A percentile compares a stretch with the other conserved stretches of the same genome.
Evolutionary conservation across 1,140 invertebrate species (phyloP).

Genomic region (Trigoniulus corallinus): DNA sequence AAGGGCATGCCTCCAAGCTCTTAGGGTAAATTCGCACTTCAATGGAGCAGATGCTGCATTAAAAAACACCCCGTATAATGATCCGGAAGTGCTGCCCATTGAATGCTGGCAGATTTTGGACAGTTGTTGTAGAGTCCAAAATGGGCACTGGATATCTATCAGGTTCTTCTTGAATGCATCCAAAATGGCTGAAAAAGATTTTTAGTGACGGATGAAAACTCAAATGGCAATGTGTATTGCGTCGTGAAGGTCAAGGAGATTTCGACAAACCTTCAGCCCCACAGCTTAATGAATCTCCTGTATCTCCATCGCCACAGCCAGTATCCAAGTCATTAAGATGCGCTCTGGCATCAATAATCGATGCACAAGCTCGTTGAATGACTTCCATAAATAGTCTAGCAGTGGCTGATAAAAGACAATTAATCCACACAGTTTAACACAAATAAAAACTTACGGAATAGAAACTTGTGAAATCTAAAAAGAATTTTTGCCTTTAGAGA

Average conservation of each 20-base stretch:
- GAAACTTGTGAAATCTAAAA: no score
- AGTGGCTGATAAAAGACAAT: no score
- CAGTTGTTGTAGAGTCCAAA: slow-evolving; percentile 8
- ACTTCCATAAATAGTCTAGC: not conserved
- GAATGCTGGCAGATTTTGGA: slow-evolving; percentile 34
- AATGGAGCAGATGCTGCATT: slow-evolving; percentile 36
- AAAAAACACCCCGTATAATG: slow-evolving; percentile 50
- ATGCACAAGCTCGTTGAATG: slow-evolving; percentile 11
- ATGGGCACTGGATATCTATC: not conserved
- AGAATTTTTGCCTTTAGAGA: no score
- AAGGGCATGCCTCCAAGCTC: slow-evolving; percentile 33
- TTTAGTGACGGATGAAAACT: no score
- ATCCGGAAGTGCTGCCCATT: slow-evolving; percentile 56
- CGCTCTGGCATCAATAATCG: slow-evolving; percentile 35
- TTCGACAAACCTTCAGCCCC: no score
- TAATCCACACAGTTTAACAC: no score
- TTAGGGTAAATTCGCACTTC: slow-evolving; percentile 12
- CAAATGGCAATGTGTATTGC: no score
- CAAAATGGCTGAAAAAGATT: no score
- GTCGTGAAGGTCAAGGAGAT: no score
- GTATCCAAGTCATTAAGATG: slow-evolving; percentile 51
- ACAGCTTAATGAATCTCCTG: slow-evolving; percentile 48
- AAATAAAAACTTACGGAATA: no score
- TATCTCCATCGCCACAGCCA: slow-evolving; percentile 64
- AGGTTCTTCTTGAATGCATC: not conserved